These are phyloP conservation scores for Vicugna pacos DNA, from an alignment of 2,113 vertebrate species.

Conservation along the genomic window DNA sequence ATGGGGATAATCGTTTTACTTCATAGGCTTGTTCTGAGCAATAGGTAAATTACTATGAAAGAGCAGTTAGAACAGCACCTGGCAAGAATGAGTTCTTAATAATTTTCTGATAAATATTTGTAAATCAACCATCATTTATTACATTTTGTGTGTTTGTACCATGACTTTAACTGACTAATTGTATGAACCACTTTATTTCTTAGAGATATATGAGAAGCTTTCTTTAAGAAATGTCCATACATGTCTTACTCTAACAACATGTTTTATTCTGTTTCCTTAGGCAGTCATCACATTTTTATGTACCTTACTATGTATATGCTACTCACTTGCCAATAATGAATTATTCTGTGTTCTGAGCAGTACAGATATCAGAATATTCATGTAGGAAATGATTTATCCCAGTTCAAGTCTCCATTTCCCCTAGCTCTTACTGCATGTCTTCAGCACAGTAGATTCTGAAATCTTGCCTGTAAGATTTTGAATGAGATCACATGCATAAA, in stretches of 20 bases:
- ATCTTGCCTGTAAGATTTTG: background rate
- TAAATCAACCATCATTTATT: background rate
- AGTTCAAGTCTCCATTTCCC: background rate
- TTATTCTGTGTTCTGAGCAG: background rate
- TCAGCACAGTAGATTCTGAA: background rate
- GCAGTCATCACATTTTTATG: background rate
- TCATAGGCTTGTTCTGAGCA: background rate
- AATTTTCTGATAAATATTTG: background rate
- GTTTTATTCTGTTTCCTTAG: background rate
- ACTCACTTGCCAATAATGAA: background rate
- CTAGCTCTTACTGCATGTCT: background rate
- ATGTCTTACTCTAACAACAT: background rate
- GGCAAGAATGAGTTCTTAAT: background rate
- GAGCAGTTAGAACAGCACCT: background rate
- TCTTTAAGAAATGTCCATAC: background rate
- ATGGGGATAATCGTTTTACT: background rate
- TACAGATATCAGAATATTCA: background rate
- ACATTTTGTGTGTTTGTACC: background rate
- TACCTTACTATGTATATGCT: background rate
- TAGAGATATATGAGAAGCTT: background rate
- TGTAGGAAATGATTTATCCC: background rate
- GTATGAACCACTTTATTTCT: background rate
- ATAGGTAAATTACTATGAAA: background rate
- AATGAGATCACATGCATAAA: background rate
- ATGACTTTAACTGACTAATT: background rate